These are phyloP conservation scores for Scophthalmus maximus DNA, from an alignment of 2,113 vertebrate species.

Conservation along the genomic window DNA sequence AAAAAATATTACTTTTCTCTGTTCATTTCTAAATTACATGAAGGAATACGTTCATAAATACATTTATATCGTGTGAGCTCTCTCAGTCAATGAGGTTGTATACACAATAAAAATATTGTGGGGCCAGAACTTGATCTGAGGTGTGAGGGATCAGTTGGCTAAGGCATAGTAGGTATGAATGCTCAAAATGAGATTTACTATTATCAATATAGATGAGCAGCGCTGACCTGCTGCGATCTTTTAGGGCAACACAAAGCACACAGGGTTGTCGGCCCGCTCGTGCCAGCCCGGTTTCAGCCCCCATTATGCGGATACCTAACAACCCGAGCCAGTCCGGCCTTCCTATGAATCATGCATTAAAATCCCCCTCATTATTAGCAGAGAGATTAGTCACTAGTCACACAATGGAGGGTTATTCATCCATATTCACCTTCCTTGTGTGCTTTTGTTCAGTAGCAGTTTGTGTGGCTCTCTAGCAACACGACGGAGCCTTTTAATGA, in stretches of 20 bases:
- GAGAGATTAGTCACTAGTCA: constrained; percentile 36
- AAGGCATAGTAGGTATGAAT: background rate
- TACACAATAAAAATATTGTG: background rate
- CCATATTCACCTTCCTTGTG: background rate
- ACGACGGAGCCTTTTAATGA: constrained; percentile 26
- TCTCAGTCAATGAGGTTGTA: background rate
- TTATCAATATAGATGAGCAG: background rate
- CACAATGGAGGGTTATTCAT: background rate
- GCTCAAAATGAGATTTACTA: background rate
- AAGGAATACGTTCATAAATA: background rate
- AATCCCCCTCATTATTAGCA: constrained; percentile 17
- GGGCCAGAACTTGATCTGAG: background rate
- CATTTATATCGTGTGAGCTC: background rate
- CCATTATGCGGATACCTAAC: too few species aligned
- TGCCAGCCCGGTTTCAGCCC: too few species aligned
- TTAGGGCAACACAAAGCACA: background rate
- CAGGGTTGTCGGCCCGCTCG: too few species aligned
- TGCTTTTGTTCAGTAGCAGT: constrained; percentile 36
- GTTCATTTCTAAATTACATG: background rate
- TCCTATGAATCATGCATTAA: constrained; percentile 25
- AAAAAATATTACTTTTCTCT: too few species aligned
- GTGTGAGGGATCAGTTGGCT: background rate
- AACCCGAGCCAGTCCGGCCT: background rate
- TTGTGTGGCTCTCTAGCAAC: constrained; percentile 22
- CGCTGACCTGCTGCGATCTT: background rate